Evolutionary conservation across 1,140 invertebrate species (phyloP), one percentile per base, ranked within the genome.

Genomic region (Drosophila quadrilineata): DNA sequence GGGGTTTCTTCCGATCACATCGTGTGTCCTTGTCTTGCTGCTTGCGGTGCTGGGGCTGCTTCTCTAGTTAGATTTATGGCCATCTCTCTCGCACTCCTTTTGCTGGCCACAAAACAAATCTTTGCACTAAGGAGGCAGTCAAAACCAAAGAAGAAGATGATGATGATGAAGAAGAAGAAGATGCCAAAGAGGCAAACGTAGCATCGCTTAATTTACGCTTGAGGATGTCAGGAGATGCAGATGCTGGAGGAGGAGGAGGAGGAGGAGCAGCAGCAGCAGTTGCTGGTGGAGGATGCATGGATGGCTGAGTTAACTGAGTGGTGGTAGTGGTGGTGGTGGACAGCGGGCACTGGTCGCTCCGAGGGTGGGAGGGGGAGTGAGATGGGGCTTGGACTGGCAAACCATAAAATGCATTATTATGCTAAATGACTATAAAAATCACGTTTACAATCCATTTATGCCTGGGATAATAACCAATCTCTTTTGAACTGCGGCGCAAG

Each of bases 371-470:
- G 31, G 31, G 26, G 46, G 8, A 21, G n/a, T n/a, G 19, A 41
- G 24, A 3, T 10, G 28, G 24, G 10, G 33, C 16, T 43, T 36
- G 50, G 58, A 52, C 64, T 65, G 73, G 70, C 52, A 65, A 79
- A 73, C 77, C 77, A 84, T 84, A 84, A 84, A 88, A 88, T 87
- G 80, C 87, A 87, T 88, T 88, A 88, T 88, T 88, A 88, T 88
- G 82, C 87, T 88, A 88, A 88, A 88, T 88, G 87, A 87, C 87
- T 88, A 88, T 88, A 88, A 88, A 88, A 88, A 88, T 88, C 87
- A 88, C 87, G 87, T 88, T 88, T 88, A 88, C 87, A 88, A 88
- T 88, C 87, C 86, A 88, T 88, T 88, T 88, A 88, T 88, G 87
- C 86, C 77, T 73, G 77, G 86, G 77, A 88, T 88, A 88, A 88